phyloP scores from a whole-genome alignment of 2,113 vertebrate genomes.

The Typhlomys cinereus region DNA sequence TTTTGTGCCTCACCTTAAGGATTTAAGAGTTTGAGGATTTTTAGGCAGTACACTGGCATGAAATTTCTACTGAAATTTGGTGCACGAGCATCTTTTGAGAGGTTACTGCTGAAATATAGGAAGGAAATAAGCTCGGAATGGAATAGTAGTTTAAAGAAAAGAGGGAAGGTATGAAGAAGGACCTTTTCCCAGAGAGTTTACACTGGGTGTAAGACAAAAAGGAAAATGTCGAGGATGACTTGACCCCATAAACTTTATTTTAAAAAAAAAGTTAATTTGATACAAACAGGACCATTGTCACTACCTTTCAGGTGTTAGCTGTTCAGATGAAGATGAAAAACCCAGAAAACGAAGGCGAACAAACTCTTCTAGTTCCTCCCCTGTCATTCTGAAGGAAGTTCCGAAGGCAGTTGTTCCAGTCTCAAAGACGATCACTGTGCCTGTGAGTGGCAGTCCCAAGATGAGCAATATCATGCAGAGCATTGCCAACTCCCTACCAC shows the following conservation, averaged over 20 bases:
- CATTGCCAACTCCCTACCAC: conserved; percentile 98
- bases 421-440: conserved; percentile 95
- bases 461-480: conserved; percentile 99
- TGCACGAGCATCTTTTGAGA: neutral
- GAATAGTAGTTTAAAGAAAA: conserved; percentile 32
- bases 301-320: conserved; percentile 92
- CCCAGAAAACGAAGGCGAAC: conserved; percentile 97
- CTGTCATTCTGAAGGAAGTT: conserved; percentile 96
- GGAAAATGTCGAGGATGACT: neutral
- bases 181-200: conserved; percentile 32
- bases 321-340: conserved; percentile 98
- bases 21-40: conserved; percentile 47
- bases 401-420: conserved; percentile 91
- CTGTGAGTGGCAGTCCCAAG: conserved; percentile 96
- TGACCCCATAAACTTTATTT: conserved; percentile 3
- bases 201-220: conserved; percentile 2
- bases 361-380: conserved; percentile 96
- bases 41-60: conserved; percentile 4
- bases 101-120: conserved; percentile 11
- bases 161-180: conserved; percentile 19
- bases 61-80: conserved; percentile 40
- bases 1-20: conserved; percentile 12
- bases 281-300: conserved; percentile 39
- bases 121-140: neutral
- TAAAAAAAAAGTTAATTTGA: conserved; percentile 23